Conservation (phyloP, 1,140 invertebrate genomes). For the Hestina assimilis region DNA sequence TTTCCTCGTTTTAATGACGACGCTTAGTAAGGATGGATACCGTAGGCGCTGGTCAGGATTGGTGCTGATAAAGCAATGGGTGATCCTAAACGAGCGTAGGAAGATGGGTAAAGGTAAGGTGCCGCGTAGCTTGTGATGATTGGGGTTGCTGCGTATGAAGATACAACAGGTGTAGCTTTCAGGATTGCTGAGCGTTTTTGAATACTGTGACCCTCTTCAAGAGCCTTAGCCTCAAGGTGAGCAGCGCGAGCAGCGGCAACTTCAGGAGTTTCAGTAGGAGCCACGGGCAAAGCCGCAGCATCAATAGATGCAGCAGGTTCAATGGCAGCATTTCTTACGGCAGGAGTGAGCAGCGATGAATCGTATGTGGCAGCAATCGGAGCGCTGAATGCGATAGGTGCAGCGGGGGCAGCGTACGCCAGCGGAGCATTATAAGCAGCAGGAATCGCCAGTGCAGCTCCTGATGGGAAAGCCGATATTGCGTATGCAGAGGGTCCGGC, state of each 20-base stretch:
- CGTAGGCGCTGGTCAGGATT: conserved; percentile 41
- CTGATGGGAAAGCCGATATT: conserved; percentile 8
- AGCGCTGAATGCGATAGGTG: conserved; percentile 25
- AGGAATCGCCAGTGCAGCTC: conserved; percentile 27
- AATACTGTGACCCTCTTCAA: conserved; percentile 53
- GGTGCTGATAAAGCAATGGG: conserved; percentile 47
- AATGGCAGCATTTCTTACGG: conserved; percentile 31
- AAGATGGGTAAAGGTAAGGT: conserved; percentile 19
- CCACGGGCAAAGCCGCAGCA: conserved; percentile 32
- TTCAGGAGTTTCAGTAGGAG: conserved; percentile 63
- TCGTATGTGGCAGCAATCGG: conserved; percentile 24
- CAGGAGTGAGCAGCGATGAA: conserved; percentile 22
- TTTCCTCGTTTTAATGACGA: conserved; percentile 41
- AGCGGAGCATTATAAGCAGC: conserved; percentile 38
- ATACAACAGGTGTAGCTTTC: neutral
- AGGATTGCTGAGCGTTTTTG: conserved; percentile 46
- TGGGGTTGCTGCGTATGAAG: conserved; percentile 14
- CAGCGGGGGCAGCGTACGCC: conserved; percentile 44
- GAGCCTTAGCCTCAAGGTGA: conserved; percentile 60
- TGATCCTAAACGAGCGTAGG: conserved; percentile 35
- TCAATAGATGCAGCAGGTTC: conserved; percentile 33
- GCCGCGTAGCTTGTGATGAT: conserved; percentile 24
- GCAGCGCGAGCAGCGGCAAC: conserved; percentile 74
- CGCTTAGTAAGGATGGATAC: conserved; percentile 51
- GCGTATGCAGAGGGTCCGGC: conserved; percentile 25